Base-by-base conservation (phyloP, 1,140 invertebrate species). In the Magallana gigas region DNA sequence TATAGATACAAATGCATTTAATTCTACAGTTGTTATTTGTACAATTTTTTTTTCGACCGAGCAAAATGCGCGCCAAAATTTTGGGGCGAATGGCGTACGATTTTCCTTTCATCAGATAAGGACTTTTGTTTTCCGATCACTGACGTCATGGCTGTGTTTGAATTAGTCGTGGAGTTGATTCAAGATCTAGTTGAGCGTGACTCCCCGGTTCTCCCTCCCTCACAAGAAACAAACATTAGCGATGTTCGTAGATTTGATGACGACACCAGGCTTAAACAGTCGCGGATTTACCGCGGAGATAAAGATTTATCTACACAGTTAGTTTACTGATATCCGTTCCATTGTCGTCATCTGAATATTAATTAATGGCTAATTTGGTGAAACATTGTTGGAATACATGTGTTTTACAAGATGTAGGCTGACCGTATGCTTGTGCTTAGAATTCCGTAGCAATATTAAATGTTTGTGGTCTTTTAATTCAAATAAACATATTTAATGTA, bases 51-150 rank as follows among this genome's bases (percentile, higher is more conserved):
- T 29, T 36, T 1, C 8, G 11, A 71, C 68, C 36, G 36, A 48
- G 36, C 68, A 36, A 76, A 76, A 76, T 76, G 11, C 68, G 68
- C 68, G 68, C 68, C 68, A 36, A 76, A 36, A 76, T 76, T 64
- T 76, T 76, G 68, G 68, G 23, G 68, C 68, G 23, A 76, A 29
- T 12, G 18, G 29, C 68, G 68, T 76, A 29, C 68, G 68, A 76
- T 12, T 76, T 76, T 76, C 68, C 36, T 48, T 76, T 11, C 9
- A 76, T 76, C 68, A 76, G 68, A 76, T 76, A 76, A 76, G 8
- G 5, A 11, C 29, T 11, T 29, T 29, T 76, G 68, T 76, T 76
- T 76, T 76, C 68, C 23, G 23, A 29, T 76, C 8, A 12, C 14
- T 76, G 18, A 29, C 68, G 68, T 76, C 68, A 76, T 23, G 8